These are phyloP conservation scores for Cynopterus sphinx DNA, from an alignment of 2,797 vertebrate species.

Conservation along the genomic window DNA sequence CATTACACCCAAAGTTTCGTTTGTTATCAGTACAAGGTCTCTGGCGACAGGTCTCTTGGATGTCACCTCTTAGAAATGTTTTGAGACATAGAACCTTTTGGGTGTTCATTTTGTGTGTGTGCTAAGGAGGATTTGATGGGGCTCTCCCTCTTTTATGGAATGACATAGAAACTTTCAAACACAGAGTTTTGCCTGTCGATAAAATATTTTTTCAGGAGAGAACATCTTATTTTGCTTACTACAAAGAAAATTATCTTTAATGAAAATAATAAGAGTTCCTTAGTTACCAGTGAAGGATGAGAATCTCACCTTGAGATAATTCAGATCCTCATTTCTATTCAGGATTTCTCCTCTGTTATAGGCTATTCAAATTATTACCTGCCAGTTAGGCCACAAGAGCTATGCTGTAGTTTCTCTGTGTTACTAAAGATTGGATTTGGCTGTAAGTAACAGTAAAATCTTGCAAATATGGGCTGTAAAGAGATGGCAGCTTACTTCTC, in stretches of 20 bases:
- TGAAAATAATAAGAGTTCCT: background rate
- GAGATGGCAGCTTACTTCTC: background rate
- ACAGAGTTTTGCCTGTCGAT: background rate
- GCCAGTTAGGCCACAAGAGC: slow-evolving; percentile 30
- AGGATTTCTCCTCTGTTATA: background rate
- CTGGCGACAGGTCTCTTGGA: background rate
- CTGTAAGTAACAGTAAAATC: slow-evolving; percentile 27
- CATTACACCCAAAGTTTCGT: background rate
- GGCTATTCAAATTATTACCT: slow-evolving; percentile 54
- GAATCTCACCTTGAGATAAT: background rate
- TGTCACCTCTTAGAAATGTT: background rate
- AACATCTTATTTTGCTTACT: slow-evolving; percentile 6
- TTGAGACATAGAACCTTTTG: background rate
- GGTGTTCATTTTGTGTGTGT: background rate
- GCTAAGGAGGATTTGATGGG: background rate
- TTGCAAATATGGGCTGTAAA: background rate
- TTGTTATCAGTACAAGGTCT: background rate
- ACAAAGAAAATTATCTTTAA: slow-evolving; percentile 19
- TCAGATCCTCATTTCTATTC: slow-evolving; percentile 39
- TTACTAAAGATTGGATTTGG: slow-evolving; percentile 37
- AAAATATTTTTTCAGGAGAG: background rate
- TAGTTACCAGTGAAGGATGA: background rate
- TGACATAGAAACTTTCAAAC: background rate
- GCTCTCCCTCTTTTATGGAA: background rate
- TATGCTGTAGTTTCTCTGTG: slow-evolving; percentile 15